Percentiles rank a stretch among this genome's conserved stretches.
phyloP scores from a whole-genome alignment of 2,888 invertebrate species.

The Notodonta ziczac region DNA sequence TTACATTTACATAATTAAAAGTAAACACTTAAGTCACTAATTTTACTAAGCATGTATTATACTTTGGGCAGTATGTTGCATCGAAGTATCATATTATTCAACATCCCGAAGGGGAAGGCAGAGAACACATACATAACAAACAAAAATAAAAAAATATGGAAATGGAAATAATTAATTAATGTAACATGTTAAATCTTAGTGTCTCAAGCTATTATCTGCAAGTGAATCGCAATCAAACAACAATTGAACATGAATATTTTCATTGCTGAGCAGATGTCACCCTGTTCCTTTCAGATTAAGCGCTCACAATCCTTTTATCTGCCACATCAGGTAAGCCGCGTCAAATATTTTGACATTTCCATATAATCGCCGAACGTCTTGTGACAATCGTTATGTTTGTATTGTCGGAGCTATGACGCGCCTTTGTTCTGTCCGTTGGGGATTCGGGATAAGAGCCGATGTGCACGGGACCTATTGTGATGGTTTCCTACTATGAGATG shows the following conservation, averaged over 20 bases:
- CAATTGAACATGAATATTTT: not conserved
- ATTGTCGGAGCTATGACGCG: constrained; percentile 38
- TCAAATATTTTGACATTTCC: constrained; percentile 60
- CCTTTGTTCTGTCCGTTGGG: constrained; percentile 26
- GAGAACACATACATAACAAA: too few species aligned
- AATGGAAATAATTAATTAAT: too few species aligned
- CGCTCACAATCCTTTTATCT: constrained; percentile 10
- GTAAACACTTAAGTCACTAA: too few species aligned
- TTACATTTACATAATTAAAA: too few species aligned
- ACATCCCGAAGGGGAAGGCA: too few species aligned
- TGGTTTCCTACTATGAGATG: constrained; percentile 2
- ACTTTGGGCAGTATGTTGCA: too few species aligned
- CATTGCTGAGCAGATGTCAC: not conserved
- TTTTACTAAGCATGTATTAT: too few species aligned
- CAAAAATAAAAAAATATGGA: too few species aligned
- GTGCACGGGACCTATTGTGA: constrained; percentile 23
- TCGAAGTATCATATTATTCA: too few species aligned
- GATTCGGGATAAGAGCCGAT: constrained; percentile 19
- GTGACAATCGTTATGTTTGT: constrained; percentile 46
- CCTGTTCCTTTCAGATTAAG: not conserved
- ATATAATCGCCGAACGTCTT: constrained; percentile 42
- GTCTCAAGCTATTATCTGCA: too few species aligned
- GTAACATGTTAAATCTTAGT: too few species aligned
- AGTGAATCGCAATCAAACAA: too few species aligned
- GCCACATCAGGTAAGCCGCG: constrained; percentile 27